A percentile compares a stretch with the other conserved stretches of the same genome.
phyloP scores from a whole-genome alignment of 2,113 vertebrate genomes.

The Kobus ellipsiprymnus region DNA sequence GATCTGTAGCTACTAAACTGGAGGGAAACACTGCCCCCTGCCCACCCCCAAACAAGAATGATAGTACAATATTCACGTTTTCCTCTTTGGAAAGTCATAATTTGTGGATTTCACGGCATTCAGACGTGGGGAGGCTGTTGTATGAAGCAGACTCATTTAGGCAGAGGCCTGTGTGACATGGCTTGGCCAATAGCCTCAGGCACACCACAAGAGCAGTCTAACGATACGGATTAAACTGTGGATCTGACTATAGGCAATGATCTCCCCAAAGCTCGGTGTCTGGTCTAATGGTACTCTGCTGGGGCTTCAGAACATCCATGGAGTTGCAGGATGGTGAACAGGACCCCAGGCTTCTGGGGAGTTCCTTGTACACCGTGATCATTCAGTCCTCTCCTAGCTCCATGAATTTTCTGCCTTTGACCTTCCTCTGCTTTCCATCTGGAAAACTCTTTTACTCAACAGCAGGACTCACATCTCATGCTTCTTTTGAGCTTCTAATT shows the following conservation, averaged over 20 bases:
- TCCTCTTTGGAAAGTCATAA: background rate
- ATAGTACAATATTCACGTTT: background rate
- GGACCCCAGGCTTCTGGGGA: background rate
- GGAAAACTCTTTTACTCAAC: background rate
- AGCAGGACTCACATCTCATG: background rate
- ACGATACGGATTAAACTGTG: background rate
- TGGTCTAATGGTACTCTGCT: background rate
- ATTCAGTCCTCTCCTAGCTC: background rate
- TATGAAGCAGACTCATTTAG: background rate
- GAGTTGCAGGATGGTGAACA: background rate
- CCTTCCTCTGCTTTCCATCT: background rate
- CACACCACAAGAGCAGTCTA: background rate
- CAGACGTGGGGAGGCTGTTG: background rate
- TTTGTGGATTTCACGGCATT: background rate
- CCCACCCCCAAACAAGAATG: background rate
- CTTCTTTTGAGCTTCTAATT: background rate
- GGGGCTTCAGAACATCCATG: background rate
- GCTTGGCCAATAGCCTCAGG: background rate
- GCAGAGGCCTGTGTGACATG: background rate
- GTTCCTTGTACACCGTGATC: background rate
- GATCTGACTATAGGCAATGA: background rate
- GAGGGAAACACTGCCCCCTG: background rate
- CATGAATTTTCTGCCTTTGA: background rate
- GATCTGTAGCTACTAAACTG: background rate
- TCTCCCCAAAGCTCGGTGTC: background rate